phyloP scores from a whole-genome alignment of 92 coral and sea anemone species.

The Bergia sp. region DNA sequence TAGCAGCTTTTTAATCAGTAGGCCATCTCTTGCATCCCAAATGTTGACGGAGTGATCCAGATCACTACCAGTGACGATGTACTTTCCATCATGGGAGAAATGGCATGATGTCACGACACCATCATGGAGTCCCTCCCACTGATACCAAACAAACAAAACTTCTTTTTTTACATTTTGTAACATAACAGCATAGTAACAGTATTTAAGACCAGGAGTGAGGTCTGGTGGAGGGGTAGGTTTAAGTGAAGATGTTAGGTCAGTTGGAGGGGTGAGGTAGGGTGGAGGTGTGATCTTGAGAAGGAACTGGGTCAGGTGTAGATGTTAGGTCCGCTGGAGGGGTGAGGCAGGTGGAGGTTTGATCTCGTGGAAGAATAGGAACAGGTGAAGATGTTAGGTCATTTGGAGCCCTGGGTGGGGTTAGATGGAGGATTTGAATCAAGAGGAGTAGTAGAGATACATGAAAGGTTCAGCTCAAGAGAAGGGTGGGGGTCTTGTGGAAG shows the following conservation, averaged over 20 bases:
- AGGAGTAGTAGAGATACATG: too few relatives aligned
- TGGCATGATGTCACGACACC: slow-evolving; percentile 93
- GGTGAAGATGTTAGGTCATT: not conserved
- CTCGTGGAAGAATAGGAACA: not conserved
- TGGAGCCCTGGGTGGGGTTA: too few relatives aligned
- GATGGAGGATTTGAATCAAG: too few relatives aligned
- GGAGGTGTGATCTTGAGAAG: not conserved
- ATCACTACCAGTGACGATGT: slow-evolving; percentile 90
- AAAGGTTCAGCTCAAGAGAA: too few relatives aligned
- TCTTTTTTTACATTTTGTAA: too few relatives aligned
- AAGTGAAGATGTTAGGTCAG: not conserved
- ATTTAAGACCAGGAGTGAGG: too few relatives aligned
- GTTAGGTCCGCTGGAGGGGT: too few relatives aligned
- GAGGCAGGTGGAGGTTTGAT: too few relatives aligned
- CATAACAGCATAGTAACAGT: too few relatives aligned
- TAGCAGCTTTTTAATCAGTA: slow-evolving; percentile 73
- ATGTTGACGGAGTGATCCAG: slow-evolving; percentile 88
- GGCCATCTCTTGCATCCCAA: slow-evolving; percentile 95
- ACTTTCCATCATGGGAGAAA: slow-evolving; percentile 93
- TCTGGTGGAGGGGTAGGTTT: not conserved
- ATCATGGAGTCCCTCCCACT: slow-evolving; percentile 94
- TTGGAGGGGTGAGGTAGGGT: not conserved
- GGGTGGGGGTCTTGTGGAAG: too few relatives aligned
- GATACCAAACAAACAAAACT: not conserved
- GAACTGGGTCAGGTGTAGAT: not conserved